These are phyloP conservation scores for Alligator mississippiensis DNA, from an alignment of 2,113 vertebrate species.

Conservation along the genomic window DNA sequence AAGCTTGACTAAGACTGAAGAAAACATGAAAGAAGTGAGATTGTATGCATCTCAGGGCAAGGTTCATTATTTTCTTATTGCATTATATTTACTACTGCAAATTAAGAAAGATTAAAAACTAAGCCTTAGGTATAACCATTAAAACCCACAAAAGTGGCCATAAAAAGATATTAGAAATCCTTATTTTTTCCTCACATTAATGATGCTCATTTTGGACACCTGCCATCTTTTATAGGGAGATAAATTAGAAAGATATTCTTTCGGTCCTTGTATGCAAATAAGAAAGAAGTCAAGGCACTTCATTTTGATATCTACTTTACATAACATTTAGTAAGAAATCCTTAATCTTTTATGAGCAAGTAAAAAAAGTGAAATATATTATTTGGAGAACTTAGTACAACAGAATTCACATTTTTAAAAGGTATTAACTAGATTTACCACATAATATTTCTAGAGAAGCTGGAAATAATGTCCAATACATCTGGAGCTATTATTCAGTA, in stretches of 20 bases:
- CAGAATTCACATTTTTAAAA: neutral
- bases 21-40: neutral
- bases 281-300: neutral
- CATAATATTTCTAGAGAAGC: conserved; percentile 76
- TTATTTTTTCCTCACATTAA: neutral
- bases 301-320: neutral
- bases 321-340: neutral
- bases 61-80: neutral
- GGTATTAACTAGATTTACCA: neutral
- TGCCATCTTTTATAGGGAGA: neutral
- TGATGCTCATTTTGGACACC: neutral
- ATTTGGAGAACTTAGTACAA: neutral
- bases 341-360: neutral
- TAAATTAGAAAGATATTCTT: neutral
- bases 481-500: conserved; percentile 83
- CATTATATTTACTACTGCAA: neutral
- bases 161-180: too few relatives aligned
- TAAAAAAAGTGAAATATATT: neutral
- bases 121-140: neutral
- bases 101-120: neutral
- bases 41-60: neutral
- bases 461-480: conserved; percentile 82
- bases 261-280: neutral
- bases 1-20: neutral
- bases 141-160: neutral